Base-by-base conservation (phyloP, 2,797 vertebrate genomes). In the Sphaeramia orbicularis region DNA sequence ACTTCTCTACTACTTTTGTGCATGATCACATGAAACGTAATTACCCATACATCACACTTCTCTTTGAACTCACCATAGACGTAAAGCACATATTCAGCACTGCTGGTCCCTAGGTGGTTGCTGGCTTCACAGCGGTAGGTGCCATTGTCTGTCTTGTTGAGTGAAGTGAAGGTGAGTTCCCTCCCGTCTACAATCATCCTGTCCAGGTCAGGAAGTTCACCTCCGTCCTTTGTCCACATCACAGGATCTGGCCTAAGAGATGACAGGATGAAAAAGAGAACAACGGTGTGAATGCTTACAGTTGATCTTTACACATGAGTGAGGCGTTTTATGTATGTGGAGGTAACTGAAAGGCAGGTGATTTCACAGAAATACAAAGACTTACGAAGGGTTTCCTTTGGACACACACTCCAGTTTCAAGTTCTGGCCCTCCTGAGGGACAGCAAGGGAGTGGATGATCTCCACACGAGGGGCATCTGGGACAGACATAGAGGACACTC, bases 61-160 rank as follows among this genome's bases (percentile, higher is more conserved):
- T 13, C 45, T 52, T 54, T 16, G 45, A 84, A 96, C 97, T 98
- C 88, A 99, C 98, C 98, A n/a, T 97, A 97, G 70, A 99, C 97
- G 68, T 96, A 97, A 89, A 99, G 95, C 56, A 96, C 94, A 41
- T 98, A 99, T 69, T 99, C 97, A 73, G 95, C 97, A 3, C 93
- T 96, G 94, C 95, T 98, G 84, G 95, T 95, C 65, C 98, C 98
- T 60, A 99, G 97, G 90, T 96, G 95, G 80, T 99, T 99, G 83
- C 91, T 95, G 74, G 98, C 98, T 94, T 99, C 98, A 36, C 98
- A 99, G 89, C 98, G 95, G 89, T 99, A 99, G 15, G 98, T 99
- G 82, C 98, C 98, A 21, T 99, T 99, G 92, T 99, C 98, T 70
- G 98, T 99, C 93, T 99, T 99, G 93, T 99, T 99, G 88, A 99